A percentile compares a stretch with the other conserved stretches of the same genome.
phyloP scores from a whole-genome alignment of 1,140 invertebrate species.

The Drosophila paulistorum region DNA sequence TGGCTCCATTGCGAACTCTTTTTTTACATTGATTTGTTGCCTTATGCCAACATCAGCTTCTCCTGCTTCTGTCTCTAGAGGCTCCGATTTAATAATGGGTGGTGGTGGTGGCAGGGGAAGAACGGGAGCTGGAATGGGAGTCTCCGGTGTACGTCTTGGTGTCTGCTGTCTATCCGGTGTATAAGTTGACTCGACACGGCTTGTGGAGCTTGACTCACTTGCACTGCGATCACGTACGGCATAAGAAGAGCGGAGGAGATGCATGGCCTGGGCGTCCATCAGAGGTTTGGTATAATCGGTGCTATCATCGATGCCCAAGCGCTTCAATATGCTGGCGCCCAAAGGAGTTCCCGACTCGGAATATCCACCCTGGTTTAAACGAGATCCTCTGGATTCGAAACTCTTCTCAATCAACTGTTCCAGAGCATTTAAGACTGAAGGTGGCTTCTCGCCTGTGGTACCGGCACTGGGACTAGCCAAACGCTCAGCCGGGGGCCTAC shows the following conservation, averaged over 20 bases:
- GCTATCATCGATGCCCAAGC: conserved; percentile 96
- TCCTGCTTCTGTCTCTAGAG: conserved; percentile 44
- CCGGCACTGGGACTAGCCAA: conserved; percentile 84
- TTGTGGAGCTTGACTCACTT: conserved; percentile 93
- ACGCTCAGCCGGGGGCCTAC: conserved; percentile 61
- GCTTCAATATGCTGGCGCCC: conserved; percentile 94
- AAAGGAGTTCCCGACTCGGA: conserved; percentile 87
- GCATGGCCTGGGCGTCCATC: conserved; percentile 94
- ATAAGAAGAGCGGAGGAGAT: conserved; percentile 88
- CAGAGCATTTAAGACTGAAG: conserved; percentile 96
- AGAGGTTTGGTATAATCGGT: conserved; percentile 95
- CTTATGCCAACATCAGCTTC: conserved; percentile 25
- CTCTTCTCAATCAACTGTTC: conserved; percentile 98
- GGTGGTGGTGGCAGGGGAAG: conserved; percentile 41
- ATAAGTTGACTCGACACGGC: conserved; percentile 89
- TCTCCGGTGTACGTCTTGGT: conserved; percentile 89
- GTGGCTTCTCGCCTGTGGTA: conserved; percentile 83
- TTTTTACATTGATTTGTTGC: conserved; percentile 75
- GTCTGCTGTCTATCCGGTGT: conserved; percentile 88
- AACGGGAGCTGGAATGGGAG: conserved; percentile 21
- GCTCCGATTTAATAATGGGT: conserved; percentile 67
- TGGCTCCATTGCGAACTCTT: conserved; percentile 74
- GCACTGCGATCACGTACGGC: conserved; percentile 90
- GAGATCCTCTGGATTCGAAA: conserved; percentile 92
- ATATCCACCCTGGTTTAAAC: conserved; percentile 41